phyloP scores from a whole-genome alignment of 2,797 vertebrate genomes.

The Rhynchotus rufescens region DNA sequence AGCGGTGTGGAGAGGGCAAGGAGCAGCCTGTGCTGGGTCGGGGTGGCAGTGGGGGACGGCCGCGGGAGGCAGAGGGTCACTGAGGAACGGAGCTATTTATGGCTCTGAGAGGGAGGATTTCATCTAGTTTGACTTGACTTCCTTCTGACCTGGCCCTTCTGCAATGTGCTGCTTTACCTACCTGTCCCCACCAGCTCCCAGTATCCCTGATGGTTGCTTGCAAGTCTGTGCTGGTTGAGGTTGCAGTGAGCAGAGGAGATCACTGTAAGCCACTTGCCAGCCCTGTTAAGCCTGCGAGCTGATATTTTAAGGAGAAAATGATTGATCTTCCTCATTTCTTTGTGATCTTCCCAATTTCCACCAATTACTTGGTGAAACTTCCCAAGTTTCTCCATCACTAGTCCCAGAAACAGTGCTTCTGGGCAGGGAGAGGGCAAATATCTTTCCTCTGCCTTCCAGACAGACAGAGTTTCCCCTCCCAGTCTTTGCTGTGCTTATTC shows the following conservation, averaged over 20 bases:
- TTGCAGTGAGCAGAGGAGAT: neutral
- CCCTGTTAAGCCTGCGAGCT: neutral
- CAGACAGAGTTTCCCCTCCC: neutral
- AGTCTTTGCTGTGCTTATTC: neutral
- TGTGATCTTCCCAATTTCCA: too few relatives aligned
- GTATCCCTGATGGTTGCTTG: neutral
- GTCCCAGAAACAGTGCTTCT: neutral
- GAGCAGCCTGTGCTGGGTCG: conserved; percentile 43
- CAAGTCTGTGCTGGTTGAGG: neutral
- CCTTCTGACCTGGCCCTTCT: conserved; percentile 37
- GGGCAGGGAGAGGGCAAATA: neutral
- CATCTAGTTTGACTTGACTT: conserved; percentile 50
- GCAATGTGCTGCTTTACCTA: neutral
- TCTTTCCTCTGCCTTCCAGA: accelerated
- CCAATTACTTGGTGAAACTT: neutral
- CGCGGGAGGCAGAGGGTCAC: neutral
- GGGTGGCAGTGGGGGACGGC: conserved; percentile 6
- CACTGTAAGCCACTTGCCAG: accelerated
- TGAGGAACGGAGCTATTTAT: conserved; percentile 46
- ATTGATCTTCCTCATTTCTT: neutral
- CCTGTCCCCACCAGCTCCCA: neutral
- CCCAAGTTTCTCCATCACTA: neutral
- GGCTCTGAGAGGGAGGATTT: conserved; percentile 30
- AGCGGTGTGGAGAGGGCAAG: conserved; percentile 70
- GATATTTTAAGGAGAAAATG: neutral